These are phyloP conservation scores for Myotis yumanensis DNA, from an alignment of 2,113 vertebrate species.

Conservation along the genomic window DNA sequence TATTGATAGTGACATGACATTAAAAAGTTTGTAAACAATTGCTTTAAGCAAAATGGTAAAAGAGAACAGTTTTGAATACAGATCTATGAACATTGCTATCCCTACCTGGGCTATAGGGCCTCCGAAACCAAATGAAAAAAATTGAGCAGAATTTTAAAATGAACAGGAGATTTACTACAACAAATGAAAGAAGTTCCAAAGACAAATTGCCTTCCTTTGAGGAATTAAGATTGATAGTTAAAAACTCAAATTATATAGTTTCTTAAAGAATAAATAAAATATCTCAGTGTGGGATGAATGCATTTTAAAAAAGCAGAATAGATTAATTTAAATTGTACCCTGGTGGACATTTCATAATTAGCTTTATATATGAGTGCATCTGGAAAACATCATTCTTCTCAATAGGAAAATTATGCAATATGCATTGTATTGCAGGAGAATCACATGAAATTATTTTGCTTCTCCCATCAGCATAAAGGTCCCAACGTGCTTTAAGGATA, in stretches of 20 bases:
- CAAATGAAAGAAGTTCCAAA: constrained; percentile 43
- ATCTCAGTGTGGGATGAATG: constrained; percentile 81
- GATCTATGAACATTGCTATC: neutral
- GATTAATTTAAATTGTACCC: constrained; percentile 84
- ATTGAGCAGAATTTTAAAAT: constrained; percentile 9
- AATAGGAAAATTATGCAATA: constrained; percentile 87
- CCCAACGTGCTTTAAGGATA: constrained; percentile 75
- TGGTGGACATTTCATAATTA: constrained; percentile 86
- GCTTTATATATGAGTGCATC: constrained; percentile 86
- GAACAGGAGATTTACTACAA: neutral
- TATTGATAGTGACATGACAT: neutral
- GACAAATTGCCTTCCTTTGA: constrained; percentile 68
- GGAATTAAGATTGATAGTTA: constrained; percentile 75
- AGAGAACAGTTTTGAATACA: neutral
- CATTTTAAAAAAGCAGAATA: constrained; percentile 77
- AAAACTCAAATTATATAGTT: constrained; percentile 78
- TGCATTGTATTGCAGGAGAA: constrained; percentile 82
- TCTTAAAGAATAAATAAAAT: constrained; percentile 80
- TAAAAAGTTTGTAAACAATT: constrained; percentile 32
- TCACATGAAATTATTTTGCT: constrained; percentile 85
- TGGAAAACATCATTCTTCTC: constrained; percentile 86
- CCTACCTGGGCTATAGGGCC: neutral
- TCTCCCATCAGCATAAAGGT: constrained; percentile 78
- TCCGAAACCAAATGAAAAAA: constrained; percentile 5
- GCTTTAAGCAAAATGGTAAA: neutral